phyloP scores from a whole-genome alignment of 2,113 vertebrate genomes.

The Lucifuga dentata region DNA sequence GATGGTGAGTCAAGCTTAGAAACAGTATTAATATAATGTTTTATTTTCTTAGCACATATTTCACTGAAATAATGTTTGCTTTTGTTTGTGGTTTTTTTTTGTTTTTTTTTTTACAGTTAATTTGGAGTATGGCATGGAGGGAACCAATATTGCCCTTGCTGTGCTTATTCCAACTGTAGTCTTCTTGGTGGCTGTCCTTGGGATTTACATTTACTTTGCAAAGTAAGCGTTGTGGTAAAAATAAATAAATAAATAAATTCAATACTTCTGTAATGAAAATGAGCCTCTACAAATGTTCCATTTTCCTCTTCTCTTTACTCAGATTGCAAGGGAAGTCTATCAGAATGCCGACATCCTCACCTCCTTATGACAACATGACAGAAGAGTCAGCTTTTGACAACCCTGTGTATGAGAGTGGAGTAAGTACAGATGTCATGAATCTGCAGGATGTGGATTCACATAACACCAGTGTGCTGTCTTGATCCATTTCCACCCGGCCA shows the following conservation, averaged over 20 bases:
- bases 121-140: conserved; percentile 83
- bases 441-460: conserved; percentile 80
- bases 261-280: conserved; percentile 8
- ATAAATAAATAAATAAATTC: rapidly evolving
- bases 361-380: conserved; percentile 91
- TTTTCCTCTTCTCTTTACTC: conserved; percentile 24
- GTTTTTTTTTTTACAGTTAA: conserved; percentile 85
- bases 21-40: conserved; percentile 5
- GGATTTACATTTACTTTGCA: conserved; percentile 92
- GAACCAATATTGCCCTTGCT: conserved; percentile 88
- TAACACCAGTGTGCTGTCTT: conserved; percentile 83
- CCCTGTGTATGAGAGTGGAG: conserved; percentile 93
- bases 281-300: background rate
- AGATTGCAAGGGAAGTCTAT: conserved; percentile 93
- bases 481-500: conserved; percentile 61
- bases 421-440: conserved; percentile 87
- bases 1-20: conserved; percentile 86
- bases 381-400: conserved; percentile 96
- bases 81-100: background rate
- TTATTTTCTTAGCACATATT: background rate
- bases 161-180: conserved; percentile 90
- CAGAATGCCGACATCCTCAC: conserved; percentile 84
- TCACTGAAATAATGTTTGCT: background rate
- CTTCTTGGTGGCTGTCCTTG: conserved; percentile 87
- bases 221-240: conserved; percentile 84